Percentiles rank a stretch among this genome's conserved stretches.
Evolutionary conservation across 1,140 invertebrate genomes (phyloP).

Genomic region (Oryzaephilus surinamensis): DNA sequence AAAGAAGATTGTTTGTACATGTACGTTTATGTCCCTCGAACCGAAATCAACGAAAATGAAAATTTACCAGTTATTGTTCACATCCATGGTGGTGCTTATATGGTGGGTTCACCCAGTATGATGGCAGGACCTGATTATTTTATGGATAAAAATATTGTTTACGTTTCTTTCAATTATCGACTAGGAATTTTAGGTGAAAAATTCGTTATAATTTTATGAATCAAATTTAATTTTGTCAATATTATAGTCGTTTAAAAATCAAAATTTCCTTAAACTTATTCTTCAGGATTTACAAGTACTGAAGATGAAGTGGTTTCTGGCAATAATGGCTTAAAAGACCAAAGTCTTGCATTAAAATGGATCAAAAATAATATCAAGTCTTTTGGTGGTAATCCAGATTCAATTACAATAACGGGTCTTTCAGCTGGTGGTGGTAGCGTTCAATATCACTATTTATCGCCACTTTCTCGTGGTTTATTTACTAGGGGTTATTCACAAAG

Average conservation of each 20-base stretch:
- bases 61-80: constrained; percentile 44
- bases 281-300: constrained; percentile 47
- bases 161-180: constrained; percentile 55
- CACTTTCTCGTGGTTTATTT: constrained; percentile 43
- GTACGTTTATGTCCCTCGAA: constrained; percentile 37
- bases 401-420: constrained; percentile 40
- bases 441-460: constrained; percentile 49
- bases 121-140: constrained; percentile 43
- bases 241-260: not conserved
- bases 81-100: constrained; percentile 49
- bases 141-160: constrained; percentile 48
- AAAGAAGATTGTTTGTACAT: constrained; percentile 44
- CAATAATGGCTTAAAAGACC: constrained; percentile 53
- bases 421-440: constrained; percentile 45
- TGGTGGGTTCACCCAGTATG: constrained; percentile 41
- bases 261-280: constrained; percentile 27
- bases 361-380: constrained; percentile 43
- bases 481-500: constrained; percentile 65
- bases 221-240: not conserved
- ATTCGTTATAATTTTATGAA: constrained; percentile 1
- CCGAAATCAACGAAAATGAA: constrained; percentile 29
- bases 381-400: constrained; percentile 43
- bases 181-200: constrained; percentile 50
- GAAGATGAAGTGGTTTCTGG: constrained; percentile 43
- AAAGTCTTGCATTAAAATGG: constrained; percentile 48